Base-by-base conservation (phyloP, 92 coral and sea anemone genomes). In the Montipora capitata region DNA sequence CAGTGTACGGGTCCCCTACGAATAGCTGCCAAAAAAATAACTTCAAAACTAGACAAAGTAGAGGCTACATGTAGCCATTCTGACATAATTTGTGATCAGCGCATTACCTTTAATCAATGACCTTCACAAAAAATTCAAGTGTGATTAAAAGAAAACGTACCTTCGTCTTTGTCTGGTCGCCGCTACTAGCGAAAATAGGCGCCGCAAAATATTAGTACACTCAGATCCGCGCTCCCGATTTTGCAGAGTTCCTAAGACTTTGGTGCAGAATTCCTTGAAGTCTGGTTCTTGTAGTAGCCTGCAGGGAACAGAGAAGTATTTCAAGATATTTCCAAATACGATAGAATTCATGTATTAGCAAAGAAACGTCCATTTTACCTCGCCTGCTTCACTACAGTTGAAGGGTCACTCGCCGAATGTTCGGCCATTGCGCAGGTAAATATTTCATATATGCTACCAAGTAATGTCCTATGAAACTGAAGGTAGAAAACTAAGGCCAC, bases 171-270 rank as follows among this genome's bases (percentile, higher is more conserved):
- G 54, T 68, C 98, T 93, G 11, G 98, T 95, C 0, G 96, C 96
- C 4, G 98, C 98, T 9, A 93, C 41, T 6, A 95, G 81, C 7
- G 93, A 83, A 78, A 93, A 95, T 45, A 95, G 62, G 69, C 96
- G 86, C 74, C 98, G 82, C 41, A 95, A 84, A 69, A 79, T 85
- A 74, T 87, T 91, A n/a, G 81, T 69, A 40, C 94, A 88, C 49
- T 95, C 98, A 2, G 89, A 45, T n/a, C 98, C 93, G n/a, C 98
- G 88, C 4, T 93, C 96, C n/a, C 89, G 89, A 69, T 91, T 76
- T n/a, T 86, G 98, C 59, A 95, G 88, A 65, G 81, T 48, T 38
- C 85, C 84, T 16, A 87, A 74, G 56, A 91, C 81, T 85, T 83
- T 90, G 58, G 51, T 76, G 67, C 98, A 95, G 89, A 95, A 90